Conservation (phyloP, 2,797 vertebrate genomes). For the Acropternis orthonyx region DNA sequence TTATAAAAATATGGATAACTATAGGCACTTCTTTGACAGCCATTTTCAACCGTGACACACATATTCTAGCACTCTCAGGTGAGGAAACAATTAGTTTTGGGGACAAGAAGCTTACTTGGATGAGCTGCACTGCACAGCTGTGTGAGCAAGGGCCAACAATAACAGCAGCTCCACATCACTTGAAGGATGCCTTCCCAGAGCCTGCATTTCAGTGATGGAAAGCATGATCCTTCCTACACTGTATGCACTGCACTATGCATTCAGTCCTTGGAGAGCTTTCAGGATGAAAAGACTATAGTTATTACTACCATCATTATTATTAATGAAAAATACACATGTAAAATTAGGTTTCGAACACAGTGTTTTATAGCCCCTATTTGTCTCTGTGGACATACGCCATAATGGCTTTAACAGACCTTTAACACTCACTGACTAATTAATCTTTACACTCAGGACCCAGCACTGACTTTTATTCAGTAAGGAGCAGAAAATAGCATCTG, state of each 20-base stretch:
- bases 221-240: not conserved
- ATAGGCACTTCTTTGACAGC: not conserved
- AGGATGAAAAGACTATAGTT: slow-evolving; percentile 49
- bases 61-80: not conserved
- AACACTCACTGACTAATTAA: slow-evolving; percentile 60
- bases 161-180: not conserved
- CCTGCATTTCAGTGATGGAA: not conserved
- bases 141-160: not conserved
- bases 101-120: not conserved
- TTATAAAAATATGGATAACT: not conserved
- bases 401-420: slow-evolving; percentile 66
- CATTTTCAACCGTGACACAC: not conserved
- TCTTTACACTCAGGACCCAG: slow-evolving; percentile 51
- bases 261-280: slow-evolving; percentile 55
- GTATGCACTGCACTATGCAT: slow-evolving; percentile 9
- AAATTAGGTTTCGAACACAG: slow-evolving; percentile 57
- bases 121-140: not conserved
- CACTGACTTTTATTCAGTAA: slow-evolving; percentile 47
- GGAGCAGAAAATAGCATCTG: slow-evolving; percentile 56
- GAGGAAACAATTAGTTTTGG: not conserved
- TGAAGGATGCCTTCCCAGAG: not conserved
- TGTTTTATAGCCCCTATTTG: slow-evolving; percentile 58
- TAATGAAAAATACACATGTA: slow-evolving; percentile 67
- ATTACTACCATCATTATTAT: slow-evolving; percentile 58
- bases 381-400: slow-evolving; percentile 21